These are phyloP conservation scores for Omphaloscelis lunosa DNA, from an alignment of 2,888 invertebrate species.

Conservation along the genomic window DNA sequence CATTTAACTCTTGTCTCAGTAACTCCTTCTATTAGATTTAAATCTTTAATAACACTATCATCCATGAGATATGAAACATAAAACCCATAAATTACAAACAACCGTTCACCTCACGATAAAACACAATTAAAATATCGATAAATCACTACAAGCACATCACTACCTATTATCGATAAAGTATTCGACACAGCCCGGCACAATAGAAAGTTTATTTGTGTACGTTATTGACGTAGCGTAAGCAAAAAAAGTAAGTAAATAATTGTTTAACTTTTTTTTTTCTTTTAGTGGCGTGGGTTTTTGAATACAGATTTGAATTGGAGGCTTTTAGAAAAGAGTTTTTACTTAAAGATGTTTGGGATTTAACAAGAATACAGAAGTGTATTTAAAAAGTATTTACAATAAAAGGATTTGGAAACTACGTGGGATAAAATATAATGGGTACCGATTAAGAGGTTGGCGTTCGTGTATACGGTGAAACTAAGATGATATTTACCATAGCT, in stretches of 20 bases:
- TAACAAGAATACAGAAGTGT: conserved; percentile 1
- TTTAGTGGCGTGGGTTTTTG: conserved; percentile 54
- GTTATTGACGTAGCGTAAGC: conserved; percentile 74
- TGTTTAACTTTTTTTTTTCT: conserved; percentile 66
- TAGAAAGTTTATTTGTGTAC: conserved; percentile 88
- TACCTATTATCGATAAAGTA: conserved; percentile 86
- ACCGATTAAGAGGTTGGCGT: not conserved
- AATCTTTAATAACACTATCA: not conserved
- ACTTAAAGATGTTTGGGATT: not conserved
- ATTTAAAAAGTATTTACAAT: not conserved
- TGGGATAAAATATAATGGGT: no score
- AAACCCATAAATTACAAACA: conserved; percentile 12
- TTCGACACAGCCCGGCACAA: conserved; percentile 86
- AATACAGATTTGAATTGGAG: conserved; percentile 29
- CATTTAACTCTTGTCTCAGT: no score
- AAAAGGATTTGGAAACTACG: conserved; percentile 1
- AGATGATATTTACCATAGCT: no score
- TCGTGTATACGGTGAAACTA: no score
- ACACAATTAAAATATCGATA: conserved; percentile 55
- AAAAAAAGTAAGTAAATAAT: conserved; percentile 71
- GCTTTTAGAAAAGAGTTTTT: conserved; percentile 20
- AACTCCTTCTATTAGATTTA: not conserved
- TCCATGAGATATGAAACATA: conserved; percentile 1
- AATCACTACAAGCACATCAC: conserved; percentile 65
- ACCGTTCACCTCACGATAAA: conserved; percentile 16